Base-by-base conservation (phyloP, 2,888 invertebrate genomes). In the Cosmia pyralina region DNA sequence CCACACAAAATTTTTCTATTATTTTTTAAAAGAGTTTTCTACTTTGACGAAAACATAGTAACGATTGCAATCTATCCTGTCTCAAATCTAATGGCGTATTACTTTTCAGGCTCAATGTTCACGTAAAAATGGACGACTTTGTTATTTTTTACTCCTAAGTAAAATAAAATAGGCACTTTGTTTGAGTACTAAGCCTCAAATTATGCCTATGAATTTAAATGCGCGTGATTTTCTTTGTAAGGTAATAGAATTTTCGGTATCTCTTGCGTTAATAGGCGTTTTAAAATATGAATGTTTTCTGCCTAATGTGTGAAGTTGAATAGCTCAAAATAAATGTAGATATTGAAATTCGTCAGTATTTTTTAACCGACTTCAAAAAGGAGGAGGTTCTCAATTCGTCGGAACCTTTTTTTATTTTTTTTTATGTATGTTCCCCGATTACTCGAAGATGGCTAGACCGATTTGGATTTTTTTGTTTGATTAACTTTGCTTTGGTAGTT, bases 31-130 rank as follows among this genome's bases (percentile, higher is more conserved):
- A 22, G n/a, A n/a, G 4, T 22, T 73, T 73, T 44, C 34, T n/a
- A 50, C 48, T 44, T 41, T 58, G 41, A 74, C n/a, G 34, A 66
- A 38, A 66, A 67, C 41, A 34, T 57, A 70, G 62, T 70, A 73
- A 83, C 50, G 72, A 73, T 79, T 66, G 77, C 60, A 74, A 84
- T 84, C 60, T 74, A 71, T 84, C 69, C 55, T 13, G 66, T 72
- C 72, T 71, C 57, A 57, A 73, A 78, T 70, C 58, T 84, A 80
- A 84, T 77, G 60, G 72, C 74, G 65, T 72, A 71, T 82, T 70
- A 76, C 70, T 69, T 80, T 78, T 64, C 52, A 71, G 65, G 65
- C 63, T 57, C 50, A 59, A 55, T 19, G 55, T 68, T 65, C 52
- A 71, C 70, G 53, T 74, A 69, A 77, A 84, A 82, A 69, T 69